Percentiles rank a stretch among this genome's conserved stretches.
Conservation (phyloP, 2,888 invertebrate genomes). For the Drosophila buzzatii region DNA sequence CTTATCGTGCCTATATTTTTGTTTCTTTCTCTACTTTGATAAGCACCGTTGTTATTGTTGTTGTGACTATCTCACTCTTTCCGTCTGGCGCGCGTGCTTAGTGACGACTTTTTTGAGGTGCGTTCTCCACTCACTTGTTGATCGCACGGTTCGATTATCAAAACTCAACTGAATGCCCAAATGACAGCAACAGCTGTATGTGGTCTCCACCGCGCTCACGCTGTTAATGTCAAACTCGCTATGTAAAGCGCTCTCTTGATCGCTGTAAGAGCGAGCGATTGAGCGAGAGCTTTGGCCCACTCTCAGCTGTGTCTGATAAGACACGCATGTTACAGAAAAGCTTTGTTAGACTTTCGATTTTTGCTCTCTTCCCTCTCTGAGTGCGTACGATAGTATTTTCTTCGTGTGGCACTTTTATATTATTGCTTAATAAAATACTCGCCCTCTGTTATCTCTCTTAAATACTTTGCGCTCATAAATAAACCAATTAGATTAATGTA, state of each 20-base stretch:
- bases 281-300: constrained; percentile 29
- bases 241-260: constrained; percentile 29
- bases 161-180: constrained; percentile 51
- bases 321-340: constrained; percentile 11
- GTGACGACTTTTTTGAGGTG: not conserved
- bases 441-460: not conserved
- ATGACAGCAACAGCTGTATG: constrained; percentile 22
- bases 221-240: constrained; percentile 41
- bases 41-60: constrained; percentile 40
- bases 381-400: constrained; percentile 5
- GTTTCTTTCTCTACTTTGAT: constrained; percentile 44
- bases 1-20: constrained; percentile 42
- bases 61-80: not conserved
- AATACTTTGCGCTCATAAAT: constrained; percentile 4
- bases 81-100: constrained; percentile 8
- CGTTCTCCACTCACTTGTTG: constrained; percentile 34
- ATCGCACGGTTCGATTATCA: constrained; percentile 55
- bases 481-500: constrained; percentile 6
- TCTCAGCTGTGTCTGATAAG: constrained; percentile 53
- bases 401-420: not conserved
- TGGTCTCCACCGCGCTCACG: not conserved
- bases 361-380: constrained; percentile 1
- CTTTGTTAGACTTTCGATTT: not conserved
- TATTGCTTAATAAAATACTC: constrained; percentile 6
- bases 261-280: constrained; percentile 18